Evolutionary conservation across 2,797 vertebrate genomes (phyloP).

Genomic region (Chromis chromis): DNA sequence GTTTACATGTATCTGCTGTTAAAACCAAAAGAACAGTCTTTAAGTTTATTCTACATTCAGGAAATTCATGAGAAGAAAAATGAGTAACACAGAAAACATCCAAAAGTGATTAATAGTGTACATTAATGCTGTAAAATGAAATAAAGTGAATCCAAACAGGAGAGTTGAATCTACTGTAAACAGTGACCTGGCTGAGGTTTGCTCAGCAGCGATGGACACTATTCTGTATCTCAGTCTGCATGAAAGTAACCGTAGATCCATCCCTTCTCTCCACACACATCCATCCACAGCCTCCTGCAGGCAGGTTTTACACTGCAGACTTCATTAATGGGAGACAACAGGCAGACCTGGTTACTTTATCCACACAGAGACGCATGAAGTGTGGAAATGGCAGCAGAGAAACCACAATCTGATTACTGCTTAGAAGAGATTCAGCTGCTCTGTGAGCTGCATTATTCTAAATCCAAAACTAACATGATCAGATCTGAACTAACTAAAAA

Average conservation of each 20-base stretch:
- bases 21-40: neutral
- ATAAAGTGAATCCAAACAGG: neutral
- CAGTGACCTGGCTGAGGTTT: constrained; percentile 19
- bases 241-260: neutral
- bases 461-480: neutral
- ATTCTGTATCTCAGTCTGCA: constrained; percentile 23
- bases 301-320: constrained; percentile 72
- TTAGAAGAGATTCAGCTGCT: neutral
- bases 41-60: neutral
- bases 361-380: constrained; percentile 27
- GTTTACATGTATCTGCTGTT: neutral
- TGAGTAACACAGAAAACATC: constrained; percentile 9
- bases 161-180: constrained; percentile 9
- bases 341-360: neutral
- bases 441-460: neutral
- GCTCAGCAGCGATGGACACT: constrained; percentile 7
- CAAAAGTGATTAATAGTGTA: neutral
- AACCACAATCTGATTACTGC: constrained; percentile 12
- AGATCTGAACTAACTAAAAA: neutral
- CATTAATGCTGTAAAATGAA: neutral
- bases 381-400: constrained; percentile 1
- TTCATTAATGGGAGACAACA: constrained; percentile 70
- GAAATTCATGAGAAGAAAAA: neutral
- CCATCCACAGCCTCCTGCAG: constrained; percentile 68
- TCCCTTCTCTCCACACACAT: constrained; percentile 57